Evolutionary conservation across 2,888 invertebrate genomes (phyloP).

Genomic region (Drosophila peninsularis): DNA sequence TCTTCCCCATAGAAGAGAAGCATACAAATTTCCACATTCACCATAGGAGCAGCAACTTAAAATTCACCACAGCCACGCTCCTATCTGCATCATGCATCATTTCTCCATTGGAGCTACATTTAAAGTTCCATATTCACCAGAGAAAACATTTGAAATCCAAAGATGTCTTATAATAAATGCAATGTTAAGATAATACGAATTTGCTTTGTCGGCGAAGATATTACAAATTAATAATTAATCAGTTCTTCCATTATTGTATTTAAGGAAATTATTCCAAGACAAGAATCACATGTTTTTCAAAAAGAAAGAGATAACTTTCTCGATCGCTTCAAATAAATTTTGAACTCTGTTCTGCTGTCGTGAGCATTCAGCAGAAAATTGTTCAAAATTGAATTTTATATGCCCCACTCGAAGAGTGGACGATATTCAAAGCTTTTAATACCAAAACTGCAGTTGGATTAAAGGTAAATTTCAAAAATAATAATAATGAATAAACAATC

Average conservation of each 20-base stretch:
- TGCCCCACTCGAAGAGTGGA: slow-evolving; percentile 14
- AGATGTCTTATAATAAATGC: neutral
- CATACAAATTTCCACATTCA: slow-evolving; percentile 30
- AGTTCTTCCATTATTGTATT: slow-evolving; percentile 71
- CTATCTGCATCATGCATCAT: neutral
- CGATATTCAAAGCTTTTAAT: slow-evolving; percentile 11
- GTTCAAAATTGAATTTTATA: slow-evolving; percentile 54
- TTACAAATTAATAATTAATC: slow-evolving; percentile 38
- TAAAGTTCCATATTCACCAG: neutral
- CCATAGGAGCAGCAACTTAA: neutral
- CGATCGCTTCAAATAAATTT: slow-evolving; percentile 42
- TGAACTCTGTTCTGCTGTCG: slow-evolving; percentile 80
- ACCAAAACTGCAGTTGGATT: slow-evolving; percentile 70
- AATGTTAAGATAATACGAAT: neutral
- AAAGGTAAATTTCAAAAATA: neutral
- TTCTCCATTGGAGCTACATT: neutral
- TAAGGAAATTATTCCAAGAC: slow-evolving; percentile 26
- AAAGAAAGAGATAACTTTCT: slow-evolving; percentile 2
- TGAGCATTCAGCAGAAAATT: slow-evolving; percentile 83
- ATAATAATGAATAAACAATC: slow-evolving; percentile 23
- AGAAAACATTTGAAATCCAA: slow-evolving; percentile 13
- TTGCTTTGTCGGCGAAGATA: slow-evolving; percentile 35
- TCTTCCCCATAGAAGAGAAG: slow-evolving; percentile 32
- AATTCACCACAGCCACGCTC: neutral
- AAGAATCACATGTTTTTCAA: slow-evolving; percentile 60